Base-by-base conservation (phyloP, 2,888 invertebrate species). In the Melieria picta region DNA sequence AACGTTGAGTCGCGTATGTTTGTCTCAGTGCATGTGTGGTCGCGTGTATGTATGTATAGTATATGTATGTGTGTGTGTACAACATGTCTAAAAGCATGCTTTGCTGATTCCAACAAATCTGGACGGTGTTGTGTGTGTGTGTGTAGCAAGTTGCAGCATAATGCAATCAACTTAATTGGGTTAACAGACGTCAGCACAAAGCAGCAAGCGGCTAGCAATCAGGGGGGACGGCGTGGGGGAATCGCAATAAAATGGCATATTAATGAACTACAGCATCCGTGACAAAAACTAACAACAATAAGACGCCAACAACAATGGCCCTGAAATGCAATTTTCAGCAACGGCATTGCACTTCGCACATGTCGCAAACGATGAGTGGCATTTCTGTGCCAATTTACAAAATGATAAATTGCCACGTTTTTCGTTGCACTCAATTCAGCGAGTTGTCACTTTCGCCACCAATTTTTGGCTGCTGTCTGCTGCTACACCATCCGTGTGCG, bases 91-190 rank as follows among this genome's bases (percentile, higher is more conserved):
- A 30, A 30, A 30, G 30, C 30, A 30, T 30, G 30, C 30, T 30
- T 30, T 30, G 30, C 2, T 30, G 30, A 2, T 30, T 30, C 30
- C 30, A 30, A 2, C 3, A 30, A 30, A 30, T 30, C 30, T 30
- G 1, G 3, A 30, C 2, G 30, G 30, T 30, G 30, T 30, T 30
- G 30, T 30, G 30, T 30, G 30, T 16, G 30, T 16, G 16, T 30
- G 30, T 1, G 30, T 30, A 1, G 30, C 30, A 30, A 30, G 30
- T 30, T 30, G 30, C 30, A 30, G 45, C 43, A 52, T 45, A 10
- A 64, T 45, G 45, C 55, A 65, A 65, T 56, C 65, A 65, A 65
- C 11, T 65, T 65, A 65, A 65, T 65, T 65, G 65, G 16, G 43
- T 50, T 43, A 64, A n/a, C 16, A 55, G 5, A 43, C 13, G 43